Conservation (phyloP, 1,140 invertebrate genomes). For the Tyrophagus putrescentiae region DNA sequence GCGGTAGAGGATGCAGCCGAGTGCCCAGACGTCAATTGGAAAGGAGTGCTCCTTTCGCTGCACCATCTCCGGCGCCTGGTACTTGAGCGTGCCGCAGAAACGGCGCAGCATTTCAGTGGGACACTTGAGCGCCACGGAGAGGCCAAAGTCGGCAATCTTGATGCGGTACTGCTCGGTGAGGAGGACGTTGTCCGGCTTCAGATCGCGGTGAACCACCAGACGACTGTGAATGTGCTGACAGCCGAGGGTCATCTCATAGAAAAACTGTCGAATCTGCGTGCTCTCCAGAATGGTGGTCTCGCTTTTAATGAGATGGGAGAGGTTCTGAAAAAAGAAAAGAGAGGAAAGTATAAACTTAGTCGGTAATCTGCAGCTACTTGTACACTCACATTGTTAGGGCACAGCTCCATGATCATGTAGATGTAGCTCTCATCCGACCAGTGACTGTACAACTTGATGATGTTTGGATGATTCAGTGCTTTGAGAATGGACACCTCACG, state of each 20-base stretch:
- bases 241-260: constrained; percentile 12
- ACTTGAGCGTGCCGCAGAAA: constrained; percentile 88
- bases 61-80: constrained; percentile 94
- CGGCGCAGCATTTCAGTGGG: constrained; percentile 64
- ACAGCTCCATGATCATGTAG: constrained; percentile 3
- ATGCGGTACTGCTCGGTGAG: constrained; percentile 33
- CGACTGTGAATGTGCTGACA: constrained; percentile 56
- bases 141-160: constrained; percentile 9
- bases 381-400: constrained; percentile 4
- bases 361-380: background rate
- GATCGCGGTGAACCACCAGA: constrained; percentile 92
- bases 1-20: constrained; percentile 10
- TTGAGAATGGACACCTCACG: constrained; percentile 74
- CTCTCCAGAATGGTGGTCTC: background rate
- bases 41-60: constrained; percentile 35
- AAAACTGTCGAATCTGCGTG: constrained; percentile 22
- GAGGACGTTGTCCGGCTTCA: constrained; percentile 96
- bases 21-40: constrained; percentile 15
- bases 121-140: background rate
- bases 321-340: background rate
- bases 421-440: background rate
- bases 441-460: constrained; percentile 40
- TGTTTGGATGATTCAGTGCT: constrained; percentile 65
- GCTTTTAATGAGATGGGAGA: background rate
- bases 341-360: background rate